These are phyloP conservation scores for Chironomus striatipennis DNA, from an alignment of 1,140 invertebrate genomes.

Conservation along the genomic window DNA sequence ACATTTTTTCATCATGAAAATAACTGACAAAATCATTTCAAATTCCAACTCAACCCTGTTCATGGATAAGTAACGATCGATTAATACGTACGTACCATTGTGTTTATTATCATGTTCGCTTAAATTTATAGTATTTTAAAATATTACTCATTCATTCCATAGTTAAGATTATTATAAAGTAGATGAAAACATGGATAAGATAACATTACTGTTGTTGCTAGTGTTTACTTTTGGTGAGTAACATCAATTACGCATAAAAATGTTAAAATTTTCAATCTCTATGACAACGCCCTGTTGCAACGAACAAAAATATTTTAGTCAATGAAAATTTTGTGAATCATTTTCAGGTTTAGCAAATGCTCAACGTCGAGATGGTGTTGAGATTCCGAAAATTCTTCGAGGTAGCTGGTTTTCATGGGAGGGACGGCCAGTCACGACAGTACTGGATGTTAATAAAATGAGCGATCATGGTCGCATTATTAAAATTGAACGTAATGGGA, in stretches of 20 bases:
- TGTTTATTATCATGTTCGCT: conserved; percentile 2
- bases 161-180: background rate
- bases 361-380: background rate
- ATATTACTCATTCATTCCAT: background rate
- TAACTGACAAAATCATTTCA: too few relatives aligned
- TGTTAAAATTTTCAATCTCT: background rate
- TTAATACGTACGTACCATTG: background rate
- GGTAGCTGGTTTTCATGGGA: conserved; percentile 89
- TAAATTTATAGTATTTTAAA: background rate
- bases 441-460: conserved; percentile 71
- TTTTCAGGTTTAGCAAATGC: background rate
- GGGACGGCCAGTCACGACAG: conserved; percentile 71
- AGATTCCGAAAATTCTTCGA: conserved; percentile 66
- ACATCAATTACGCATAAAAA: background rate
- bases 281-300: conserved; percentile 15
- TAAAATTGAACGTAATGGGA: conserved; percentile 59
- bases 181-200: background rate
- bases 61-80: too few relatives aligned
- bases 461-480: conserved; percentile 61
- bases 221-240: background rate
- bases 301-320: background rate
- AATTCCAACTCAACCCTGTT: too few relatives aligned
- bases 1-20: too few relatives aligned
- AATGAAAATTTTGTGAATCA: background rate
- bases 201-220: background rate